Evolutionary conservation across 2,888 invertebrate genomes (phyloP).

Genomic region (Phengaris alcon): DNA sequence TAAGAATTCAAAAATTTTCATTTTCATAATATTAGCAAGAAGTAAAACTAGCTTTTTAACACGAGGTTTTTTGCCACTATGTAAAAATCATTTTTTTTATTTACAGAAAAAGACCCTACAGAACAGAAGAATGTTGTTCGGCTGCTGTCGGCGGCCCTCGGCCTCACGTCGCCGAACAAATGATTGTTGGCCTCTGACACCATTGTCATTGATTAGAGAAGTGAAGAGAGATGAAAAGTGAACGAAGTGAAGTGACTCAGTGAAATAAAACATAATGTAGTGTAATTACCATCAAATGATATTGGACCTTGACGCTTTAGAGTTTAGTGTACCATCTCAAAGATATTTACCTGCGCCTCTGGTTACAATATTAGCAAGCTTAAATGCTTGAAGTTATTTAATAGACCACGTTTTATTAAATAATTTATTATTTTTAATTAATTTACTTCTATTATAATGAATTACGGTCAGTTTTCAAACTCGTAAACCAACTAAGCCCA

Average conservation of each 20-base stretch:
- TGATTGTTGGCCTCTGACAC: slow-evolving; percentile 50
- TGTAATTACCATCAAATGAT: slow-evolving; percentile 3
- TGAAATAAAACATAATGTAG: not conserved
- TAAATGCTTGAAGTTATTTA: not conserved
- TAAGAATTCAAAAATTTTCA: too few species aligned
- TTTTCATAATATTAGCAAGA: too few species aligned
- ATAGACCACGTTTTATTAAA: not conserved
- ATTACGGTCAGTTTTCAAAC: not conserved
- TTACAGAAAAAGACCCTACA: slow-evolving; percentile 83
- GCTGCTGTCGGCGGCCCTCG: slow-evolving; percentile 88
- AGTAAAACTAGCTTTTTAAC: too few species aligned
- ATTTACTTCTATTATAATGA: not conserved
- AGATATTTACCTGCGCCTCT: not conserved
- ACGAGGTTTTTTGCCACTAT: too few species aligned
- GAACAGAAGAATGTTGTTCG: slow-evolving; percentile 90
- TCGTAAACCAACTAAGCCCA: not conserved
- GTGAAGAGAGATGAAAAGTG: slow-evolving; percentile 26
- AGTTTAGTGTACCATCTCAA: not conserved
- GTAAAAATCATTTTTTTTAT: too few species aligned
- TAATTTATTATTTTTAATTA: not conserved
- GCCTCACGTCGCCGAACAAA: slow-evolving; percentile 75
- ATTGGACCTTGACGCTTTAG: not conserved
- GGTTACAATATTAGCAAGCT: not conserved
- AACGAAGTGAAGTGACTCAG: slow-evolving; percentile 22
- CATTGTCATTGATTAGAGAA: slow-evolving; percentile 43